These are phyloP conservation scores for Probaryconus sp. DNA, from an alignment of 1,140 invertebrate species.

Conservation along the genomic window DNA sequence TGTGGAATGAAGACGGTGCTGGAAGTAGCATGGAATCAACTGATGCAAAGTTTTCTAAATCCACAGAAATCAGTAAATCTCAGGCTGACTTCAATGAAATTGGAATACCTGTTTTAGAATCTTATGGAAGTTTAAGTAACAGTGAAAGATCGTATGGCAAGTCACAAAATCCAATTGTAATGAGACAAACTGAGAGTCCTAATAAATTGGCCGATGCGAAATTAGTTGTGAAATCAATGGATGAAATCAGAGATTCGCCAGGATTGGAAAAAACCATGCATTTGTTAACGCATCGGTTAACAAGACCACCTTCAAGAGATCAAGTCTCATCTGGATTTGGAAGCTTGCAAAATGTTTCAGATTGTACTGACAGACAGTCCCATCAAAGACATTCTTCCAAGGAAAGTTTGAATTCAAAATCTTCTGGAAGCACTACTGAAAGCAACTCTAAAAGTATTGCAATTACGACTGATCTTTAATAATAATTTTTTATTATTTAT, in stretches of 20 bases:
- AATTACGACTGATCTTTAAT: constrained; percentile 65
- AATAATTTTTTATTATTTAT: constrained; percentile 12
- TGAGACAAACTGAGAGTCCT: constrained; percentile 40
- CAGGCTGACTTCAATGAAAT: constrained; percentile 75
- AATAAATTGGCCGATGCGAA: constrained; percentile 27
- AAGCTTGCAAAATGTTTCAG: constrained; percentile 65
- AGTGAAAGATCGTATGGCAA: constrained; percentile 36
- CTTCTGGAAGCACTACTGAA: constrained; percentile 38
- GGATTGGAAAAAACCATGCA: constrained; percentile 36
- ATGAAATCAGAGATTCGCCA: constrained; percentile 32
- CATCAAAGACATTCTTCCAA: constrained; percentile 26
- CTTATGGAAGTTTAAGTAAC: constrained; percentile 22
- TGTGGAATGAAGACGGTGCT: constrained; percentile 54
- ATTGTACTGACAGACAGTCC: constrained; percentile 33
- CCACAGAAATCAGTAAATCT: constrained; percentile 28
- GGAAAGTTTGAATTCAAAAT: constrained; percentile 60
- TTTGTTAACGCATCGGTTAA: constrained; percentile 22
- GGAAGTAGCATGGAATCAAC: constrained; percentile 28
- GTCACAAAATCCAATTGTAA: constrained; percentile 52
- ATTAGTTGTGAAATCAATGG: constrained; percentile 35
- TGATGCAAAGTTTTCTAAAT: neutral
- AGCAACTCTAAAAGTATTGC: constrained; percentile 43
- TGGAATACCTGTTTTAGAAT: constrained; percentile 70
- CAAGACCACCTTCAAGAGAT: constrained; percentile 63
- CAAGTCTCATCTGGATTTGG: constrained; percentile 70